Evolutionary conservation across 2,113 vertebrate species (phyloP).

Genomic region (Psilopsiagon aurifrons): DNA sequence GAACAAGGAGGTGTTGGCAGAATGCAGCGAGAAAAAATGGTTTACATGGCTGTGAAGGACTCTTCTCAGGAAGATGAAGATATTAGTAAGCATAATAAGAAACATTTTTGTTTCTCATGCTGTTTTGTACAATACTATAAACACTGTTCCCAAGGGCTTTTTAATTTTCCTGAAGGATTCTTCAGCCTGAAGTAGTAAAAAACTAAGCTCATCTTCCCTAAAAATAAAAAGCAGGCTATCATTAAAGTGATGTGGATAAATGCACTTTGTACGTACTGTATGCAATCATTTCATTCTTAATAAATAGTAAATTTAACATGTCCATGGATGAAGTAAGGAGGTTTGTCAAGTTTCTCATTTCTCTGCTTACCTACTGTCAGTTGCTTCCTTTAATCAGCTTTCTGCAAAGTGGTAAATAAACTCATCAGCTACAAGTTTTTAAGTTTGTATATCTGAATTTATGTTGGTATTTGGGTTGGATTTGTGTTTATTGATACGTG

Average conservation of each 20-base stretch:
- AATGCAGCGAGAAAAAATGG: slow-evolving; percentile 96
- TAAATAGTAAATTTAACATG: slow-evolving; percentile 12
- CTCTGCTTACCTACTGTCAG: neutral
- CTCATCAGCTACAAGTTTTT: neutral
- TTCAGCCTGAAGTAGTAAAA: slow-evolving; percentile 22
- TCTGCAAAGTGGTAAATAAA: neutral
- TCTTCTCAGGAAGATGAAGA: slow-evolving; percentile 90
- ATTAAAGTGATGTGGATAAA: slow-evolving; percentile 2
- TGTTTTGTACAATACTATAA: neutral
- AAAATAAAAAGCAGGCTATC: slow-evolving; percentile 4
- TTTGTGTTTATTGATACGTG: neutral
- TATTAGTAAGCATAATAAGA: slow-evolving; percentile 81
- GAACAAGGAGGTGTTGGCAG: slow-evolving; percentile 88
- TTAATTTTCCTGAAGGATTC: neutral
- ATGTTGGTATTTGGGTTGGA: neutral
- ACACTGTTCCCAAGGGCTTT: neutral
- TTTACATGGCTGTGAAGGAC: slow-evolving; percentile 99
- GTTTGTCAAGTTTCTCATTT: neutral
- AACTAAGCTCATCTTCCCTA: slow-evolving; percentile 3
- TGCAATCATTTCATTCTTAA: neutral
- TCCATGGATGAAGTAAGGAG: slow-evolving; percentile 6
- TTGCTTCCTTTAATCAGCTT: neutral
- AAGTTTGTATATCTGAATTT: neutral
- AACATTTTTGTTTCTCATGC: slow-evolving; percentile 3
- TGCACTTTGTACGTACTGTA: neutral